Evolutionary conservation across 2,797 vertebrate genomes (phyloP).

Genomic region (Darevskia mixta): DNA sequence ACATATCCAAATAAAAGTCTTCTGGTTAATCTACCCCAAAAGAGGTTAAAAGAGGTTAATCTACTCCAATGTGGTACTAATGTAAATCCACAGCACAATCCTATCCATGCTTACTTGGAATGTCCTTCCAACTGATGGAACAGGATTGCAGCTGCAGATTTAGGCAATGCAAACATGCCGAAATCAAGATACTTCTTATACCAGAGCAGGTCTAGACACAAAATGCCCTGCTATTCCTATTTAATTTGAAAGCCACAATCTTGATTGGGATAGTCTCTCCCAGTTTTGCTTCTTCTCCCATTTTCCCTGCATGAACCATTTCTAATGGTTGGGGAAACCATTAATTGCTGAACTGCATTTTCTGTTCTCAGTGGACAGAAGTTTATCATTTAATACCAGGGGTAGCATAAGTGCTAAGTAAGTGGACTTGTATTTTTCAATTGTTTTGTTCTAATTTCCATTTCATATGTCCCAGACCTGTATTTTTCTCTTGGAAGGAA

Average conservation of each 20-base stretch:
- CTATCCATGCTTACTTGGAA: background rate
- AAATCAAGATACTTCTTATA: background rate
- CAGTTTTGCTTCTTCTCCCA: background rate
- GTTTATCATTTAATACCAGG: slow-evolving; percentile 56
- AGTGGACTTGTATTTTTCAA: slow-evolving; percentile 53
- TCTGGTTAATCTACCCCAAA: slow-evolving; percentile 7
- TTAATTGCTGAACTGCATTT: slow-evolving; percentile 56
- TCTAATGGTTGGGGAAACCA: slow-evolving; percentile 47
- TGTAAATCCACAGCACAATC: background rate
- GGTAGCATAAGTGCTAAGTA: slow-evolving; percentile 43
- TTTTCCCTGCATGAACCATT: slow-evolving; percentile 9
- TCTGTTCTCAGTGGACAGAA: slow-evolving; percentile 51
- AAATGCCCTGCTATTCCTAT: background rate
- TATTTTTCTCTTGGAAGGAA: slow-evolving; percentile 54
- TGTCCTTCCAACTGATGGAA: background rate
- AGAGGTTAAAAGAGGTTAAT: background rate
- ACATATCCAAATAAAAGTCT: background rate
- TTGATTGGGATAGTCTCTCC: slow-evolving; percentile 16
- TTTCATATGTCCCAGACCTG: slow-evolving; percentile 61
- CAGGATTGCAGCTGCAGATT: background rate
- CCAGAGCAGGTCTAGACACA: background rate
- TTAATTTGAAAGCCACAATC: background rate
- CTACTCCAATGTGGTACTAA: slow-evolving; percentile 20
- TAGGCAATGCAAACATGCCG: background rate
- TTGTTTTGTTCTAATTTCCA: slow-evolving; percentile 70